Evolutionary conservation across 2,888 invertebrate genomes (phyloP).

Genomic region (Metopia argyrocephala): DNA sequence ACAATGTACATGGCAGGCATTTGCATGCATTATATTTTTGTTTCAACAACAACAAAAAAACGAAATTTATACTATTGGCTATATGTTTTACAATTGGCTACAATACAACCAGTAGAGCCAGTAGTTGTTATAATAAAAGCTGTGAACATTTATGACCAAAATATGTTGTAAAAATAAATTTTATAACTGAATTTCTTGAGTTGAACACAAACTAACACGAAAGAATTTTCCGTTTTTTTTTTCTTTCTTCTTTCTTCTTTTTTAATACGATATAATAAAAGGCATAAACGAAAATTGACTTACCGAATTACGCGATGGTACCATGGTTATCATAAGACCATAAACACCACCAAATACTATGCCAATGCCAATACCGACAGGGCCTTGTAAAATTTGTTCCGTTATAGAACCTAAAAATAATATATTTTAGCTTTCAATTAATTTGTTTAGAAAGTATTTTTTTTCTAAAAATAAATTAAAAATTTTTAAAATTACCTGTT

Average conservation of each 20-base stretch:
- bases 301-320: slow-evolving; percentile 80
- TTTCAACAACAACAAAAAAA: too few species aligned
- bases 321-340: slow-evolving; percentile 82
- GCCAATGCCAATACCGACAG: slow-evolving; percentile 82
- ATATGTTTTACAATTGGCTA: too few species aligned
- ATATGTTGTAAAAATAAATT: slow-evolving; percentile 35
- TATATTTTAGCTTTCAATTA: background rate
- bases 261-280: background rate
- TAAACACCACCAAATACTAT: slow-evolving; percentile 81
- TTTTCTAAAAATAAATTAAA: background rate
- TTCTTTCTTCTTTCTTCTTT: too few species aligned
- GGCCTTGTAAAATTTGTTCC: slow-evolving; percentile 80
- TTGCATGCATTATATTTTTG: background rate
- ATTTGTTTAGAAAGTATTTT: background rate
- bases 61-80: too few species aligned
- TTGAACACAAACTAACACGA: background rate
- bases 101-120: background rate
- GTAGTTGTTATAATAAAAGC: background rate
- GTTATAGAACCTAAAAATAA: slow-evolving; percentile 74
- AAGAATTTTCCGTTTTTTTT: background rate
- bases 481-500: slow-evolving; percentile 81
- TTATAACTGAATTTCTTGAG: slow-evolving; percentile 42
- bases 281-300: slow-evolving; percentile 66
- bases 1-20: background rate
- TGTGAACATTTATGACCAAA: slow-evolving; percentile 49